These are phyloP conservation scores for Metridium senile DNA, from an alignment of 92 coral and sea anemone genomes.

Conservation along the genomic window DNA sequence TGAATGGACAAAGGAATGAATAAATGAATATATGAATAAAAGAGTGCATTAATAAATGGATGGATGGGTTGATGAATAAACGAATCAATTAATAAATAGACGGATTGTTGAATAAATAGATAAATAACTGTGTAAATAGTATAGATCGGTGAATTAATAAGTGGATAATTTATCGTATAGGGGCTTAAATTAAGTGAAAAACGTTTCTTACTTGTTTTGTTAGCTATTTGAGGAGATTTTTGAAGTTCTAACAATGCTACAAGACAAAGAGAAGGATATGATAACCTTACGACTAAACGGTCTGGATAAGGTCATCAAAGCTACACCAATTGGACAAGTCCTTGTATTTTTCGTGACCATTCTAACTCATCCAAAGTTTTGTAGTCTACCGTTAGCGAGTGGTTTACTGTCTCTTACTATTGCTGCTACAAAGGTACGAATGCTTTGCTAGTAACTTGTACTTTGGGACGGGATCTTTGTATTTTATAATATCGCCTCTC, in stretches of 20 bases:
- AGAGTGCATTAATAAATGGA: no score
- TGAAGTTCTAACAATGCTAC: conserved; percentile 67
- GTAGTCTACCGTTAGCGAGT: conserved; percentile 70
- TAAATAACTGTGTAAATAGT: no score
- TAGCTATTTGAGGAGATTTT: conserved; percentile 74
- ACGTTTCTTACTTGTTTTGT: background rate
- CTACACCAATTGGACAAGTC: conserved; percentile 74
- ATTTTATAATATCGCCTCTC: no score
- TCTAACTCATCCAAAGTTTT: conserved; percentile 70
- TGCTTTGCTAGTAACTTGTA: no score
- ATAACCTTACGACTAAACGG: conserved; percentile 50
- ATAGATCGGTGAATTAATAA: no score
- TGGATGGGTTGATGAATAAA: no score
- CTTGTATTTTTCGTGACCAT: conserved; percentile 78
- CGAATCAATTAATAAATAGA: no score
- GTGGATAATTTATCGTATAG: no score
- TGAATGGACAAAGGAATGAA: no score
- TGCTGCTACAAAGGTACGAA: conserved; percentile 78
- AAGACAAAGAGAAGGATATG: conserved; percentile 35
- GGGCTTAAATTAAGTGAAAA: background rate
- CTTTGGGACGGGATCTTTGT: no score
- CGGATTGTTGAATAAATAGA: no score
- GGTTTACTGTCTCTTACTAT: conserved; percentile 64
- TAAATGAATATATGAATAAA: no score
- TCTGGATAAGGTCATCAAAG: conserved; percentile 72